phyloP scores from a whole-genome alignment of 2,888 invertebrate genomes.

The Rhamnusium bicolor region DNA sequence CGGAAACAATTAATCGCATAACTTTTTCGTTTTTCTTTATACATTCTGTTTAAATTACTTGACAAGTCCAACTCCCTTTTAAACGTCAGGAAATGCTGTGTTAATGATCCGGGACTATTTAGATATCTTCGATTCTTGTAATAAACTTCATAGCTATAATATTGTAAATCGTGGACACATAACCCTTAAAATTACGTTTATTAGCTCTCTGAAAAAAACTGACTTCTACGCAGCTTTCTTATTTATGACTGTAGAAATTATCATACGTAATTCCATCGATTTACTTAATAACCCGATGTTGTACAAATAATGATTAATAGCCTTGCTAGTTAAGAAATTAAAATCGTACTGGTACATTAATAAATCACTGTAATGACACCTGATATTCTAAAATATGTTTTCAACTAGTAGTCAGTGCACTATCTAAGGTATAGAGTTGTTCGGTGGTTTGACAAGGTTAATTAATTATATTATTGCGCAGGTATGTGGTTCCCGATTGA shows the following conservation, averaged over 20 bases:
- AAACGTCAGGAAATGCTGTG: conserved; percentile 2
- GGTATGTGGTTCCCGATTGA: no score
- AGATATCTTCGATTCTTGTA: neutral
- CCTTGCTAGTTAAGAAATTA: neutral
- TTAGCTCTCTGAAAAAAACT: neutral
- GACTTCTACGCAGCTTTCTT: neutral
- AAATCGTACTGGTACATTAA: neutral
- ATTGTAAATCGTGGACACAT: conserved; percentile 3
- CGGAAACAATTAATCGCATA: conserved; percentile 9
- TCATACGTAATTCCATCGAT: neutral
- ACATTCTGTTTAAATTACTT: neutral
- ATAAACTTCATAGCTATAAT: neutral
- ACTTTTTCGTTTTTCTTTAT: neutral
- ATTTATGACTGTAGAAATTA: conserved; percentile 6
- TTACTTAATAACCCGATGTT: neutral
- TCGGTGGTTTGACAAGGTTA: no score
- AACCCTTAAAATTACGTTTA: neutral
- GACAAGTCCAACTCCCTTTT: neutral
- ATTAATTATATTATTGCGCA: no score
- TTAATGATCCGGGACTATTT: conserved; percentile 7
- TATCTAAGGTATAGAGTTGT: no score
- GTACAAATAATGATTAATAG: conserved; percentile 4
- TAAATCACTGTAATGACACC: neutral
- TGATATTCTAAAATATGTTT: neutral
- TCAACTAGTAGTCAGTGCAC: neutral